phyloP scores from a whole-genome alignment of 2,113 vertebrate species.

The Cavia aperea region DNA sequence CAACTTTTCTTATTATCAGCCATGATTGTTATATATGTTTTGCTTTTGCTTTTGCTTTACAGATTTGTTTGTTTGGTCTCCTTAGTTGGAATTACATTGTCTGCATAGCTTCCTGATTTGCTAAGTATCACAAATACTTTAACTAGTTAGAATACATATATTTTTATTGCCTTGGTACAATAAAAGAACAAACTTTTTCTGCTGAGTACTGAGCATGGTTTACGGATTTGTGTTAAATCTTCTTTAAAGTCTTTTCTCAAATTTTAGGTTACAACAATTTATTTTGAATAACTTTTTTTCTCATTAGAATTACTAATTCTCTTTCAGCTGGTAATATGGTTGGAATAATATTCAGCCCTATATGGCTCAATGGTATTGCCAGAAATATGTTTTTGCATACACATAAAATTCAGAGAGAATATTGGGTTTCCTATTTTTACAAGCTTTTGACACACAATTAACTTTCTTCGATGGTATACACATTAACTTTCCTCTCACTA shows the following conservation, averaged over 20 bases:
- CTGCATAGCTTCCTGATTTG: neutral
- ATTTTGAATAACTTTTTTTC: neutral
- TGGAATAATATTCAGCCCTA: neutral
- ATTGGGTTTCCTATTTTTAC: neutral
- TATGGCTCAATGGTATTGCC: neutral
- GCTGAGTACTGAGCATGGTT: neutral
- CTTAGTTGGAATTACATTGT: neutral
- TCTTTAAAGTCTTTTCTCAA: neutral
- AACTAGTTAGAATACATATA: neutral
- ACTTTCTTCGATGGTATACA: neutral
- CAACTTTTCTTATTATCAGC: neutral
- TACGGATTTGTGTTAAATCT: neutral
- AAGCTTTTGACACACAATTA: neutral
- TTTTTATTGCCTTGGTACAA: neutral
- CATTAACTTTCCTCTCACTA: neutral
- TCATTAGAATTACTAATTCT: neutral
- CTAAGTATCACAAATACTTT: neutral
- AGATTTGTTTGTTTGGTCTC: neutral
- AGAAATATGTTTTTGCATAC: neutral
- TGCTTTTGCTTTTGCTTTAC: fast-evolving
- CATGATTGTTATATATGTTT: neutral
- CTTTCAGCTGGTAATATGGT: neutral
- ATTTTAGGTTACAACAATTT: neutral
- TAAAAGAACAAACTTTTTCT: neutral
- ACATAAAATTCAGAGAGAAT: neutral